Evolutionary conservation across 2,797 vertebrate genomes (phyloP).

Genomic region (Tragelaphus oryx): DNA sequence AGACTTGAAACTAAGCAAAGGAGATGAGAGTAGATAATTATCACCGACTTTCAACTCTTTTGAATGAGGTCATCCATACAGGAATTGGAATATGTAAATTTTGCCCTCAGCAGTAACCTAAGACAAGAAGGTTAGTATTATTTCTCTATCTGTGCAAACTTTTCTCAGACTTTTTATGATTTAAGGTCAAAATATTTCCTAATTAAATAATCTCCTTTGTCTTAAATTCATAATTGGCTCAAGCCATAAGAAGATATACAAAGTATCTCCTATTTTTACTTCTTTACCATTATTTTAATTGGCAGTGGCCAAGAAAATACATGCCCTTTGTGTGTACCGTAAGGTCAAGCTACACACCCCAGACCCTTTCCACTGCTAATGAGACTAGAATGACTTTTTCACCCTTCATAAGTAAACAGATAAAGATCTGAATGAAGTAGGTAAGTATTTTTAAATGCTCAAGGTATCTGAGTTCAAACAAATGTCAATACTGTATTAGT

Average conservation of each 20-base stretch:
- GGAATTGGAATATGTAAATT: background rate
- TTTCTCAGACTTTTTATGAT: constrained; percentile 16
- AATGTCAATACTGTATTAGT: background rate
- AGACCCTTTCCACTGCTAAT: background rate
- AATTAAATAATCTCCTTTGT: background rate
- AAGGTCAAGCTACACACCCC: background rate
- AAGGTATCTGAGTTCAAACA: constrained; percentile 22
- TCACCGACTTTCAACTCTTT: background rate
- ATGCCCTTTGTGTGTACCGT: background rate
- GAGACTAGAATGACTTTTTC: constrained; percentile 12
- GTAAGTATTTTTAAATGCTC: constrained; percentile 14
- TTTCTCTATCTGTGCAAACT: background rate
- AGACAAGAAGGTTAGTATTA: background rate
- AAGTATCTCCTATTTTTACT: background rate
- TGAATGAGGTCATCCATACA: background rate
- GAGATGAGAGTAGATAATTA: background rate
- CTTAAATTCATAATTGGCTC: background rate
- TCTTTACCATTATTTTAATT: background rate
- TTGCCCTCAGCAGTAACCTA: background rate
- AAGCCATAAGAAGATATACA: background rate
- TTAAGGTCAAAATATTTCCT: constrained; percentile 28
- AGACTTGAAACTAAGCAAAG: background rate
- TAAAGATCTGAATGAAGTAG: constrained; percentile 37
- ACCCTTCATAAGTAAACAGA: constrained; percentile 32
- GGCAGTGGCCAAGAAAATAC: background rate